Conservation (phyloP, 2,888 invertebrate species). For the Limnephilus marmoratus region DNA sequence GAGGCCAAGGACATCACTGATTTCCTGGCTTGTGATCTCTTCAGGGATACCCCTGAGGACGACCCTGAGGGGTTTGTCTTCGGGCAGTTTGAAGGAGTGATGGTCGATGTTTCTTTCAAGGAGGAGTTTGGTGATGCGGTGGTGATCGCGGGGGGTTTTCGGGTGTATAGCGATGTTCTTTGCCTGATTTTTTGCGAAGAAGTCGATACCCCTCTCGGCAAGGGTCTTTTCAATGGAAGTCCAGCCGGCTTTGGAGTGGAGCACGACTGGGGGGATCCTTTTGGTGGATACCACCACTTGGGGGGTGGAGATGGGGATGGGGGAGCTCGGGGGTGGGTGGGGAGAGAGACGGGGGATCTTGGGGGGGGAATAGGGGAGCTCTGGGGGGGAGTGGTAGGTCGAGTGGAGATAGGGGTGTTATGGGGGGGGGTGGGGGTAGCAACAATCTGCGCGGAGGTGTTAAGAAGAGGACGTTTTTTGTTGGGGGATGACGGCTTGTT, state of each 20-base stretch:
- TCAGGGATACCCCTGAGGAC: neutral
- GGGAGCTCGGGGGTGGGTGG: neutral
- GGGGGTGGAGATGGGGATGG: neutral
- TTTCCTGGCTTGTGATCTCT: neutral
- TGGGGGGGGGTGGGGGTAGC: neutral
- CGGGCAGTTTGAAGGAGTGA: neutral
- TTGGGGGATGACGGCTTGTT: too few species aligned
- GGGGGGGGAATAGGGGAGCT: too few species aligned
- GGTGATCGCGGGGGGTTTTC: neutral
- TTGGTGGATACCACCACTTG: neutral
- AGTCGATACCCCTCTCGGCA: neutral
- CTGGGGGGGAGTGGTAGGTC: neutral
- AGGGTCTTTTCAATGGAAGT: neutral
- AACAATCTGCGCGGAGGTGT: too few species aligned
- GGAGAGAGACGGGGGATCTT: neutral
- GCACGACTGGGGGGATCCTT: neutral
- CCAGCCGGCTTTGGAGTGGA: neutral
- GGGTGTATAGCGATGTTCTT: neutral
- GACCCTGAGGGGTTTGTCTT: neutral
- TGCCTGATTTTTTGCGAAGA: neutral
- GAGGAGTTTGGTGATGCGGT: neutral
- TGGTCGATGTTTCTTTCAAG: neutral
- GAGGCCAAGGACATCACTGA: neutral
- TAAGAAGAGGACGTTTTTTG: neutral
- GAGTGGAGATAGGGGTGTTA: too few species aligned